Evolutionary conservation across 2,797 vertebrate species (phyloP).

Genomic region (Eutrigla gurnardus): DNA sequence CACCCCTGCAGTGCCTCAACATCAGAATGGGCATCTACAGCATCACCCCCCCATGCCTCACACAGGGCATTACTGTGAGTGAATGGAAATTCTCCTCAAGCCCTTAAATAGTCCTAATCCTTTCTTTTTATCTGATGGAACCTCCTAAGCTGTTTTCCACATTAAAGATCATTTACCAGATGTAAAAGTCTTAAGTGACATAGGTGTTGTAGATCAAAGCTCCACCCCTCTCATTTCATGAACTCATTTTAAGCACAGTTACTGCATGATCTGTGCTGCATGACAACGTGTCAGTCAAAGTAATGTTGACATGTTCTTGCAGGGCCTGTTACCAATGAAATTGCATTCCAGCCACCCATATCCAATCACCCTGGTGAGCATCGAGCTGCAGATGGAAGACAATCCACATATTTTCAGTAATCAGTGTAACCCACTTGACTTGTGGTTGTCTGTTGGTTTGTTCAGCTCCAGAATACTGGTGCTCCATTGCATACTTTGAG

Average conservation of each 20-base stretch:
- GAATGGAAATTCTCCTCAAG: background rate
- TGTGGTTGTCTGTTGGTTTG: constrained; percentile 1
- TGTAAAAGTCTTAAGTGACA: background rate
- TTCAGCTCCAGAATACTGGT: constrained; percentile 97
- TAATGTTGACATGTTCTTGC: constrained; percentile 49
- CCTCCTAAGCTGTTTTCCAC: background rate
- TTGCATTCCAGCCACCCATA: constrained; percentile 96
- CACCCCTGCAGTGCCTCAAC: constrained; percentile 91
- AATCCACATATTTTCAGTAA: background rate
- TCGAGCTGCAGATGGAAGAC: background rate
- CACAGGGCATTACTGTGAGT: constrained; percentile 96
- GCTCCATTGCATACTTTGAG: constrained; percentile 98
- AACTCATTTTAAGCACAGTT: background rate
- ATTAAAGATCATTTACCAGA: background rate
- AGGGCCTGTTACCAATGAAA: constrained; percentile 97
- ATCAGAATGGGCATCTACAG: constrained; percentile 96
- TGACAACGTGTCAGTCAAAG: background rate
- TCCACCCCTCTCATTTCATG: background rate
- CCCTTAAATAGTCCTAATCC: background rate
- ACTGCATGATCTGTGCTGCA: background rate
- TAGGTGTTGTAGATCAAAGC: background rate
- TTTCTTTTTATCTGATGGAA: background rate
- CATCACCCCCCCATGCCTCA: constrained; percentile 96
- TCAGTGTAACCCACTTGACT: background rate
- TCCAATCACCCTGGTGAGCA: constrained; percentile 96